Evolutionary conservation across 2,113 vertebrate species (phyloP).

Genomic region (Egretta garzetta): DNA sequence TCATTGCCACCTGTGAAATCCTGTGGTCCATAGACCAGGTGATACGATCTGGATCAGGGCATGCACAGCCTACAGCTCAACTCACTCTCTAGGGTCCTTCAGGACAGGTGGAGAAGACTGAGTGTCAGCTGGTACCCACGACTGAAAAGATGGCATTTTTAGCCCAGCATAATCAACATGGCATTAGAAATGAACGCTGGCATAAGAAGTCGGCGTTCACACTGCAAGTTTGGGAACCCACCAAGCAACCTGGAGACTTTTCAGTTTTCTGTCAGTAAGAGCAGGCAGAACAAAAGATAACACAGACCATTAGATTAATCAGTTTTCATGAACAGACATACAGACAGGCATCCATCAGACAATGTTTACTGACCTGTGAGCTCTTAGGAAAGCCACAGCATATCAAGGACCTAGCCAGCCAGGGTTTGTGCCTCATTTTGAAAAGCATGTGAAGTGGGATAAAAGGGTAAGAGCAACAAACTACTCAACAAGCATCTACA

Average conservation of each 20-base stretch:
- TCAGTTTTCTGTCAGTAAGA: background rate
- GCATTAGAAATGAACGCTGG: too few species aligned
- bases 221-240: background rate
- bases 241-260: background rate
- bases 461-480: background rate
- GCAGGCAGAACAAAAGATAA: background rate
- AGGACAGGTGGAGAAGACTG: fast-evolving
- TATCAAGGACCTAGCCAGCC: background rate
- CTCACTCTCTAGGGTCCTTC: background rate
- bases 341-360: background rate
- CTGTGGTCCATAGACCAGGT: background rate
- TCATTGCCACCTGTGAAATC: background rate
- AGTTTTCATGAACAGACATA: background rate
- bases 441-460: background rate
- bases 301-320: background rate
- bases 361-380: slow-evolving; percentile 47
- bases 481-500: fast-evolving
- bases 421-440: background rate
- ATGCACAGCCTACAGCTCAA: background rate
- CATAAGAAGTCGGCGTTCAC: background rate
- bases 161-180: too few species aligned
- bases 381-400: slow-evolving; percentile 2
- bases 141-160: background rate
- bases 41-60: fast-evolving
- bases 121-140: background rate